Conservation (phyloP, 2,797 vertebrate genomes). For the Liparis tanakae region DNA sequence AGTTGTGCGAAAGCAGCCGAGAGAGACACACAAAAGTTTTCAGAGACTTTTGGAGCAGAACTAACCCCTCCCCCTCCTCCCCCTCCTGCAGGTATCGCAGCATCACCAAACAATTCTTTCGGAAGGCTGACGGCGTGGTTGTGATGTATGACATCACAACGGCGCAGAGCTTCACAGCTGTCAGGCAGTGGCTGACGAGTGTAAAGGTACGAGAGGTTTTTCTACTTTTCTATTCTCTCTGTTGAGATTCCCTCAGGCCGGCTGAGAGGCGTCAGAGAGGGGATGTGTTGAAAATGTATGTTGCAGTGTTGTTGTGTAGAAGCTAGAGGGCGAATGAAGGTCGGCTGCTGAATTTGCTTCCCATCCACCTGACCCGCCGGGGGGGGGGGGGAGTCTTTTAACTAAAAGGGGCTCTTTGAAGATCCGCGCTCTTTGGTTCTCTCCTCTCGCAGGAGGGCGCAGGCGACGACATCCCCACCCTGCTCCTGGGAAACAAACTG, state of each 20-base stretch:
- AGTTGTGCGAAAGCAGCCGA: not conserved
- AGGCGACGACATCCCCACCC: constrained; percentile 87
- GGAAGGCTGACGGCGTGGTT: constrained; percentile 92
- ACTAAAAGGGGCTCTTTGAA: not conserved
- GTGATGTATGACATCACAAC: constrained; percentile 93
- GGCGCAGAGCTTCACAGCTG: constrained; percentile 87
- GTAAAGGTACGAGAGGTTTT: constrained; percentile 85
- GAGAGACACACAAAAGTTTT: not conserved
- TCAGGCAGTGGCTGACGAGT: constrained; percentile 91
- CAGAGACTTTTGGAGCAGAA: not conserved
- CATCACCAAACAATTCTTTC: constrained; percentile 96
- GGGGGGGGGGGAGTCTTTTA: not conserved
- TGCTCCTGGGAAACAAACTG: constrained; percentile 93
- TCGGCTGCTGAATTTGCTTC: not conserved
- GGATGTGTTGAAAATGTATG: not conserved
- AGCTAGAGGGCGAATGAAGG: not conserved
- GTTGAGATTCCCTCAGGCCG: not conserved
- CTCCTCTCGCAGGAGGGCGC: constrained; percentile 85
- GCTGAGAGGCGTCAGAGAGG: not conserved
- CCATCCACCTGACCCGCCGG: not conserved
- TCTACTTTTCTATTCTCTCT: not conserved
- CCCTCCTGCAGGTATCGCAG: constrained; percentile 87
- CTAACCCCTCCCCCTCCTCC: not conserved
- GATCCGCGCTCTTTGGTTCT: not conserved
- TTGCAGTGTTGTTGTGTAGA: not conserved